These are phyloP conservation scores for Puntigrus tetrazona DNA, from an alignment of 2,113 vertebrate genomes.

Conservation along the genomic window DNA sequence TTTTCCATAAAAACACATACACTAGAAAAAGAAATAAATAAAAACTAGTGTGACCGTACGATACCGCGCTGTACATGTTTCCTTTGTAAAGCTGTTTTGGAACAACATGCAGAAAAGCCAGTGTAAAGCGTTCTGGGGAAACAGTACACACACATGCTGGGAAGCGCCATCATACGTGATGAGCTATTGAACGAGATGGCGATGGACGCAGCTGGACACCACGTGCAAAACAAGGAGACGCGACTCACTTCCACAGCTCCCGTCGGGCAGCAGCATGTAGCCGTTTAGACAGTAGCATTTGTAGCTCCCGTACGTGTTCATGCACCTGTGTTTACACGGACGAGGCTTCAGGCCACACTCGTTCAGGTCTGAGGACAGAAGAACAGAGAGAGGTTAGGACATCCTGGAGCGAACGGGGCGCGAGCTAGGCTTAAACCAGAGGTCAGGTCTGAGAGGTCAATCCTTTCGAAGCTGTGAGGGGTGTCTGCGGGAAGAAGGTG, in stretches of 20 bases:
- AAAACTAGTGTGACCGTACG: too few relatives aligned
- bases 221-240: constrained; percentile 71
- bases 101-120: neutral
- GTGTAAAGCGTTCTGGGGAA: neutral
- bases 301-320: constrained; percentile 98
- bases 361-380: constrained; percentile 85
- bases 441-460: constrained; percentile 44
- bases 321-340: constrained; percentile 96
- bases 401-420: neutral
- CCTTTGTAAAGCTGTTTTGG: neutral
- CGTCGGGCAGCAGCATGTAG: constrained; percentile 95
- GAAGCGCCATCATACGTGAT: neutral
- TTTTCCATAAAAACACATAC: too few relatives aligned
- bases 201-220: constrained; percentile 1
- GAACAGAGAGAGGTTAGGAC: constrained; percentile 43
- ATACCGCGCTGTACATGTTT: too few relatives aligned
- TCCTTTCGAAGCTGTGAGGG: constrained; percentile 11
- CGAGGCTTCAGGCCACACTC: constrained; percentile 96
- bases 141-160: neutral
- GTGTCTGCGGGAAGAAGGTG: neutral
- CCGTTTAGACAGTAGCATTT: constrained; percentile 98
- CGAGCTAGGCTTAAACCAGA: constrained; percentile 22
- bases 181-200: neutral
- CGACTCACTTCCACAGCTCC: constrained; percentile 91
- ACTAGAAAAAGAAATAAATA: too few relatives aligned